Base-by-base conservation (phyloP, 2,797 vertebrate genomes). In the Paratrypauchen microcephalus region DNA sequence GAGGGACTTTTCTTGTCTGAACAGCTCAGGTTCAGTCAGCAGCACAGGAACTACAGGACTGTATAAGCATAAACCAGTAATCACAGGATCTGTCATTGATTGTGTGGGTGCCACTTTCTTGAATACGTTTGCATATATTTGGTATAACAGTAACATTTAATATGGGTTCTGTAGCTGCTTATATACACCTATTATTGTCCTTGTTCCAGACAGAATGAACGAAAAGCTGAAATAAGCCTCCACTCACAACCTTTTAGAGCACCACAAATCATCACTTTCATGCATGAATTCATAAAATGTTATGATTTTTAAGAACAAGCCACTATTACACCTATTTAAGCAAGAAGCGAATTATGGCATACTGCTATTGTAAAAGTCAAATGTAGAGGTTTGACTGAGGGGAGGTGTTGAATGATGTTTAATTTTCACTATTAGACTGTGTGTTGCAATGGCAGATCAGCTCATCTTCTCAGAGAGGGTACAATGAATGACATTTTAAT, bases 341-440 rank as follows among this genome's bases (percentile, higher is more conserved):
- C 8, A 9, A 2, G 2, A 15, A 60, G 50, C 6, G 15, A 24
- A 36, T 80, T 36, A 73, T 69, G 70, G 61, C 66, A 68, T 75
- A 70, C 65, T 75, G 69, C 80, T 78, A 83, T 82, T 83, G 41
- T 45, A 45, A 13, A 45, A 45, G 41, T 45, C 41, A 87, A 89
- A 83, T 82, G 69, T 76, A 77, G 80, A 78, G 72, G 32, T 85
- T 72, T 79, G 69, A 79, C n/a, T 36, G 77, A 78, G 45, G 71
- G 8, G 24, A 45, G 68, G 66, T 77, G 76, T 83, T 89, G 86
- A 91, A 80, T 91, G 90, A 88, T 87, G 83, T 91, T 92, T 90
- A 81, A 91, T 90, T 91, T 91, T 88, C 79, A 48, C 66, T 56
- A 58, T 84, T 61, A 76, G 73, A 45, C 57, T 16, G 39, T 52